These are phyloP conservation scores for Odiellus spinosus DNA, from an alignment of 2,888 invertebrate species.

Conservation along the genomic window DNA sequence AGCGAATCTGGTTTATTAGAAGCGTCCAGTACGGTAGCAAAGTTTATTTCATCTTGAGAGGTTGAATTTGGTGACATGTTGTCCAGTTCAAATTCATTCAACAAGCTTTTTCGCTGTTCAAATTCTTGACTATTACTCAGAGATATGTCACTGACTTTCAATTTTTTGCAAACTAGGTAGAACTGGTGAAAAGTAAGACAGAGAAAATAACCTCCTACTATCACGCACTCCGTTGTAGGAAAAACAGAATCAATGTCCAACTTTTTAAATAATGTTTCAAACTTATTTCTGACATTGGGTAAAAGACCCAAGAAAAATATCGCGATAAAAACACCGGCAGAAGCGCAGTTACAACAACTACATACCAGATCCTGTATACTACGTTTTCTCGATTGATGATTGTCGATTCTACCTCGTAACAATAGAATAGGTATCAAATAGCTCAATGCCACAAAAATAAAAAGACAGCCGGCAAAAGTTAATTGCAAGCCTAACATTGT, in stretches of 20 bases:
- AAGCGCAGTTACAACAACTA: constrained; percentile 25
- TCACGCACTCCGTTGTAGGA: constrained; percentile 24
- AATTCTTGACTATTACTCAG: constrained; percentile 4
- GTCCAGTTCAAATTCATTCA: constrained; percentile 15
- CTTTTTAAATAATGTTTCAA: constrained; percentile 22
- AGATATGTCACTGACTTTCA: constrained; percentile 5
- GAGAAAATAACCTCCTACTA: constrained; percentile 27
- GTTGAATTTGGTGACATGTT: constrained; percentile 9
- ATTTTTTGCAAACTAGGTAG: no score
- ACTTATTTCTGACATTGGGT: constrained; percentile 27
- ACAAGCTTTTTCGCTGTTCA: constrained; percentile 13
- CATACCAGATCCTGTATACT: no score
- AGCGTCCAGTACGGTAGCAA: no score
- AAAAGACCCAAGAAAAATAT: constrained; percentile 30
- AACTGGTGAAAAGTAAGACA: constrained; percentile 26
- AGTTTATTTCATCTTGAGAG: background rate
- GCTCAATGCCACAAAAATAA: no score
- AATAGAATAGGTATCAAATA: no score
- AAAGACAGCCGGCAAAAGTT: no score
- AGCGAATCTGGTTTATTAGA: no score
- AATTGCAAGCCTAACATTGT: no score
- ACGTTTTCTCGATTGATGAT: no score
- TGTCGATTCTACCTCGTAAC: no score
- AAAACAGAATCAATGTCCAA: constrained; percentile 19
- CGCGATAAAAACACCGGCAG: constrained; percentile 32